Conservation (phyloP, 2,113 vertebrate genomes). For the Cisticola juncidis region DNA sequence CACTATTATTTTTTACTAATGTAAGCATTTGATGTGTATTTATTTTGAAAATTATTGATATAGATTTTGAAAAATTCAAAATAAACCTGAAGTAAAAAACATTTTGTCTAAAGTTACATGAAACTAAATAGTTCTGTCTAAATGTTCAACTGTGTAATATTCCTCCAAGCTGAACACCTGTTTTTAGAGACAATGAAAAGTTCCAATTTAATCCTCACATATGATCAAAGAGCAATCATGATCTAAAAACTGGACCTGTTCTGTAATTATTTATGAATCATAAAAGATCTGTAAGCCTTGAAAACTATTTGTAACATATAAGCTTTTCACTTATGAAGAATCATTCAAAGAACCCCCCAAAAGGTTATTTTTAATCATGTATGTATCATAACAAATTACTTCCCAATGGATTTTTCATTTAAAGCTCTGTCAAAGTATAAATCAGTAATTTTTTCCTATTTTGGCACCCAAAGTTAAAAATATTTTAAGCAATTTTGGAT, state of each 20-base stretch:
- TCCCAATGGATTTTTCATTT: neutral
- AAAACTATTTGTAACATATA: neutral
- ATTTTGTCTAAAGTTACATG: neutral
- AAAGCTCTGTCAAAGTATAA: neutral
- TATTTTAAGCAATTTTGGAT: neutral
- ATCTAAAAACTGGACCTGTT: neutral
- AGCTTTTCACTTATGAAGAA: neutral
- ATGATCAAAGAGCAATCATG: neutral
- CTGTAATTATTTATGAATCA: slow-evolving; percentile 19
- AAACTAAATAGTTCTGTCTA: neutral
- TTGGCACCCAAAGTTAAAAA: neutral
- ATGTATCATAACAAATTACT: neutral
- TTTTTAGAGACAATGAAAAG: neutral
- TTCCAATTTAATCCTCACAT: neutral
- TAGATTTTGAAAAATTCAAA: neutral
- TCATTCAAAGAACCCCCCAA: neutral
- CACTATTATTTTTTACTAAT: neutral
- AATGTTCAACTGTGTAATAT: neutral
- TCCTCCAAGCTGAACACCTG: neutral
- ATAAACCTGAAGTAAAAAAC: neutral
- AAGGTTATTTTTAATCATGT: neutral
- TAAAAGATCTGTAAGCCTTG: neutral
- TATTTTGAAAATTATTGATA: neutral
- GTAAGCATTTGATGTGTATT: neutral
- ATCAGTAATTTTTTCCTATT: neutral